These are phyloP conservation scores for Ptychoptera albimana DNA, from an alignment of 2,888 invertebrate species.

Conservation along the genomic window DNA sequence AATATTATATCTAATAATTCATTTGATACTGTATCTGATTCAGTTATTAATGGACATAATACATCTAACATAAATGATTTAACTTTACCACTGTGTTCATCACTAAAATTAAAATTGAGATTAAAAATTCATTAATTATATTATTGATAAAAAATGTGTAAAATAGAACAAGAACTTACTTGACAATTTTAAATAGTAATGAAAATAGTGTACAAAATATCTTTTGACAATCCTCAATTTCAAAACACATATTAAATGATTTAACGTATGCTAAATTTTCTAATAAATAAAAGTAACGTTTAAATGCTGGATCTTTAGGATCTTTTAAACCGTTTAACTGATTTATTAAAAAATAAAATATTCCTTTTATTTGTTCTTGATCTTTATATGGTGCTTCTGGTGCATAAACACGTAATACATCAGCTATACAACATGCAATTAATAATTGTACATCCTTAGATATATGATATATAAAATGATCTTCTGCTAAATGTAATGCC, in stretches of 20 bases:
- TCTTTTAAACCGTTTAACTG: constrained; percentile 87
- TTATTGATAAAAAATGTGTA: neutral
- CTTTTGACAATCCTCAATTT: constrained; percentile 92
- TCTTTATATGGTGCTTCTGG: constrained; percentile 97
- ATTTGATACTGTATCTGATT: constrained; percentile 88
- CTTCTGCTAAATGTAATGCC: constrained; percentile 83
- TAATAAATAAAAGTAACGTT: constrained; percentile 89
- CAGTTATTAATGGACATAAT: constrained; percentile 82
- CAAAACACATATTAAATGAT: constrained; percentile 97
- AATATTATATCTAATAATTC: constrained; percentile 88
- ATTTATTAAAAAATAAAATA: constrained; percentile 87
- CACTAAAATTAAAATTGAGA: constrained; percentile 36
- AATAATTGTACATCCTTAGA: constrained; percentile 87
- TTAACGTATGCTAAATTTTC: constrained; percentile 97
- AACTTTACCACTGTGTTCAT: constrained; percentile 90
- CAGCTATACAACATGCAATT: constrained; percentile 94
- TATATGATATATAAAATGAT: constrained; percentile 76
- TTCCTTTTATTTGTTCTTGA: constrained; percentile 77
- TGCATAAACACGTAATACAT: constrained; percentile 89
- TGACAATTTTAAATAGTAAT: constrained; percentile 90
- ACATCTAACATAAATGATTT: constrained; percentile 96
- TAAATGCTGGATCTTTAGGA: constrained; percentile 94
- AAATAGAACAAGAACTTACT: constrained; percentile 43
- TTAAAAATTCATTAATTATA: neutral
- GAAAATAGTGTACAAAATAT: constrained; percentile 88